phyloP scores from a whole-genome alignment of 2,888 invertebrate species.

The Yponomeuta cagnagella region DNA sequence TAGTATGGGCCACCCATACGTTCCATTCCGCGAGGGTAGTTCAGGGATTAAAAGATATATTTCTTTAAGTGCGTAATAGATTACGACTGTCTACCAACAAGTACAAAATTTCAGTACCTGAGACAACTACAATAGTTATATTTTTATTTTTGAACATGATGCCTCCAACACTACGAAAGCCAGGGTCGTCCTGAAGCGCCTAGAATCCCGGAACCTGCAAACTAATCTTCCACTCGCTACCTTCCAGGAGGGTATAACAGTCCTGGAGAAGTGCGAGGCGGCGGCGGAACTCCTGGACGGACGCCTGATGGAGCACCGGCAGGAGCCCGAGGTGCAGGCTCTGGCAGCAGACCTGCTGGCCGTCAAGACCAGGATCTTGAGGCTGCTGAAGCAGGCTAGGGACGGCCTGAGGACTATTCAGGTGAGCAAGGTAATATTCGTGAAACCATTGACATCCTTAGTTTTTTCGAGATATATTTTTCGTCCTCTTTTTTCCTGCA shows the following conservation, averaged over 20 bases:
- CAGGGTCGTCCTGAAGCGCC: background rate
- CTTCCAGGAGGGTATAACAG: slow-evolving; percentile 81
- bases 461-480: background rate
- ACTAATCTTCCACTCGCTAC: background rate
- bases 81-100: too few relatives aligned
- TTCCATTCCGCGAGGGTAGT: too few relatives aligned
- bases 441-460: slow-evolving; percentile 12
- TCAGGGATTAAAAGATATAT: too few relatives aligned
- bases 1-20: too few relatives aligned
- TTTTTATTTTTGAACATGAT: too few relatives aligned
- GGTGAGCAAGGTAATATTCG: slow-evolving; percentile 61
- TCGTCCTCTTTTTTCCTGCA: background rate
- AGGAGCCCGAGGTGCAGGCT: slow-evolving; percentile 78
- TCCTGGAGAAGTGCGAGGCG: slow-evolving; percentile 81
- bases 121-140: too few relatives aligned
- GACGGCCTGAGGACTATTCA: slow-evolving; percentile 76
- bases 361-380: slow-evolving; percentile 79
- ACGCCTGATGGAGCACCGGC: slow-evolving; percentile 77
- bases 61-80: too few relatives aligned
- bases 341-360: slow-evolving; percentile 73
- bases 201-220: background rate
- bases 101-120: too few relatives aligned
- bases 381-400: slow-evolving; percentile 81
- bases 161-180: too few relatives aligned
- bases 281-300: slow-evolving; percentile 79